These are phyloP conservation scores for Megaceryle torquata DNA, from an alignment of 2,113 vertebrate species.

Conservation along the genomic window DNA sequence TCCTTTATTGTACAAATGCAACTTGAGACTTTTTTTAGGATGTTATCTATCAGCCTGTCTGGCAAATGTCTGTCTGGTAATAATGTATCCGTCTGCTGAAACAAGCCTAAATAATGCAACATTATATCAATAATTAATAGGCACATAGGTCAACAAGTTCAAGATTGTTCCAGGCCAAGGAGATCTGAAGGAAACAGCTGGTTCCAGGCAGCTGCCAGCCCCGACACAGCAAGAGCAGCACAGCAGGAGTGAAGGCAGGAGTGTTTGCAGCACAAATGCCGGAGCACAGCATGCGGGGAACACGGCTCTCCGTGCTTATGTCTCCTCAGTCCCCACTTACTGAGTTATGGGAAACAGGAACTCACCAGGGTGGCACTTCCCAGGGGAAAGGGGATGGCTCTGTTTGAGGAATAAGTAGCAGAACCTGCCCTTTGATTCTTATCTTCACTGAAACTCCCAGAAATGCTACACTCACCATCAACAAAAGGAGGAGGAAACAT, in stretches of 20 bases:
- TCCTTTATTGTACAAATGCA: neutral
- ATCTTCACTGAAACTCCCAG: neutral
- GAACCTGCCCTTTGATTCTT: neutral
- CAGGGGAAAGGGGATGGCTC: rapidly evolving
- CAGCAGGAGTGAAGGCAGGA: neutral
- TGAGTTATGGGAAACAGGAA: neutral
- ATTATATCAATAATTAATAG: constrained; percentile 66
- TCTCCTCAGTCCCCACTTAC: neutral
- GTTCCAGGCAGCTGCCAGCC: neutral
- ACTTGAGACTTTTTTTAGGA: constrained; percentile 58
- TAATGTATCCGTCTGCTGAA: constrained; percentile 60
- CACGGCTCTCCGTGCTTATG: rapidly evolving
- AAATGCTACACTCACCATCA: neutral
- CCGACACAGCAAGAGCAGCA: rapidly evolving
- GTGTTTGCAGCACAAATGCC: neutral
- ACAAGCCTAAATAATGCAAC: constrained; percentile 68
- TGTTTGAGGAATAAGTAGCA: neutral
- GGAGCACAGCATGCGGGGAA: rapidly evolving
- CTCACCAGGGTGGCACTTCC: neutral
- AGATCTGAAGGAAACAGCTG: neutral
- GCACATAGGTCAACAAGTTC: constrained; percentile 62
- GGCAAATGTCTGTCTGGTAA: constrained; percentile 62
- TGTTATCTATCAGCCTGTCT: constrained; percentile 63
- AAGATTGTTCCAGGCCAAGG: neutral
- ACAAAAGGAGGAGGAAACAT: neutral